Percentiles rank a stretch among this genome's conserved stretches.
Evolutionary conservation across 2,113 vertebrate species (phyloP).

Genomic region (Microtus montanus): DNA sequence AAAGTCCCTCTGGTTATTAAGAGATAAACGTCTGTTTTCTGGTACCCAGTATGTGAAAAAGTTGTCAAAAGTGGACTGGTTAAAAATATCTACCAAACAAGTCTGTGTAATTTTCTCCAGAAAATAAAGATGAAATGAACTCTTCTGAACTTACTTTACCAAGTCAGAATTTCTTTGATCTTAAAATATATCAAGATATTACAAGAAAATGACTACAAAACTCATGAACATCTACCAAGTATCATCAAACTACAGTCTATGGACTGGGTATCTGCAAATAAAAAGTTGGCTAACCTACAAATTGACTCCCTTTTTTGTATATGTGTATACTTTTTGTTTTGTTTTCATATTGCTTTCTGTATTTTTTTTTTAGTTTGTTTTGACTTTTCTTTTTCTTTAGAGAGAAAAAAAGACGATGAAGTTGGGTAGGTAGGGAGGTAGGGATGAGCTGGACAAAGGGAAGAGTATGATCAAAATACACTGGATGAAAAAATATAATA

Average conservation of each 20-base stretch:
- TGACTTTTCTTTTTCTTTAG: neutral
- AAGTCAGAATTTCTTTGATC: neutral
- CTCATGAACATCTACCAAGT: neutral
- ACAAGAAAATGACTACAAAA: neutral
- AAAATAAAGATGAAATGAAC: neutral
- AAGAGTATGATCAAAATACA: neutral
- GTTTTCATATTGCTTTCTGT: neutral
- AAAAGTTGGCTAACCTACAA: neutral
- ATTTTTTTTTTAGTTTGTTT: neutral
- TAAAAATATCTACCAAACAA: neutral
- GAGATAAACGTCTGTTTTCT: neutral
- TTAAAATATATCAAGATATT: conserved; percentile 7
- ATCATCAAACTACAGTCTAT: neutral
- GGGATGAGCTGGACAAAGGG: neutral
- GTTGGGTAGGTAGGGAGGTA: neutral
- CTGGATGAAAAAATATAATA: neutral
- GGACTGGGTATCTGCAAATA: neutral
- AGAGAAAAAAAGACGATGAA: neutral
- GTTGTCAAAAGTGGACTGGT: neutral
- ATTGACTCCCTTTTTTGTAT: neutral
- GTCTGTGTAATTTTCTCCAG: neutral
- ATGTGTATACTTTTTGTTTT: neutral
- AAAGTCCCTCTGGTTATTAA: neutral
- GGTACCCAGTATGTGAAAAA: neutral
- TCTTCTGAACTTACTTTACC: neutral